Evolutionary conservation across 2,797 vertebrate species (phyloP), one percentile per base, ranked within the genome.

Genomic region (Eurystomus glaucurus): DNA sequence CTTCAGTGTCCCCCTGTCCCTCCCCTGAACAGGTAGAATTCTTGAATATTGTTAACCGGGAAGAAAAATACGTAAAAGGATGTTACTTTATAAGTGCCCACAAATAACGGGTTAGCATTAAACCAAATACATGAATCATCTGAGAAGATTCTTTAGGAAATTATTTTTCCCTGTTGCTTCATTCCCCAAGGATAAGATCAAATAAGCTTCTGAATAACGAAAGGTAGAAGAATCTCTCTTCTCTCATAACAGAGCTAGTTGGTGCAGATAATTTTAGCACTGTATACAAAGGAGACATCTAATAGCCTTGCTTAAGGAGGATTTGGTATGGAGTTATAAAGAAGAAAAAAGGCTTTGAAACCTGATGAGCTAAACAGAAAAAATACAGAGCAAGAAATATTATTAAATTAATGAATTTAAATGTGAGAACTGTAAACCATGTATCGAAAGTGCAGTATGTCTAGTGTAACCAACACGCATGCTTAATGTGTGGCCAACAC

Each of bases 111-210:
- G 26, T 50, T 89, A 84, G 81, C 37, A 5, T 88, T 80, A 85
- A 93, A 89, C 31, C 29, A 77, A 90, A 74, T 31, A 14, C 19
- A 1, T 22, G 6, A 77, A 79, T 85, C 2, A 31, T 74, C 91
- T 75, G 86, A 90, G 64, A 87, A 89, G 29, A 68, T 93, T 74
- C 88, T 87, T 72, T 85, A 82, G 84, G 74, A 97, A 96, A 87
- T 93, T 54, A 48, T 88, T 93, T 93, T 91, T 51, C 64, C 81
- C 65, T 61, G 29, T 94, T 94, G 71, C 68, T 94, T 83, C 74
- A 39, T 88, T 95, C 86, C 78, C 90, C 45, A 81, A 89, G 84
- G 93, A 94, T 65, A 92, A 97, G 75, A 92, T 92, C 88, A 93
- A 96, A 91, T 93, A 89, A 90, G 61, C 69, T 88, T 61, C 66